These are phyloP conservation scores for Phoebastria nigripes DNA, from an alignment of 2,797 vertebrate species.

Conservation along the genomic window DNA sequence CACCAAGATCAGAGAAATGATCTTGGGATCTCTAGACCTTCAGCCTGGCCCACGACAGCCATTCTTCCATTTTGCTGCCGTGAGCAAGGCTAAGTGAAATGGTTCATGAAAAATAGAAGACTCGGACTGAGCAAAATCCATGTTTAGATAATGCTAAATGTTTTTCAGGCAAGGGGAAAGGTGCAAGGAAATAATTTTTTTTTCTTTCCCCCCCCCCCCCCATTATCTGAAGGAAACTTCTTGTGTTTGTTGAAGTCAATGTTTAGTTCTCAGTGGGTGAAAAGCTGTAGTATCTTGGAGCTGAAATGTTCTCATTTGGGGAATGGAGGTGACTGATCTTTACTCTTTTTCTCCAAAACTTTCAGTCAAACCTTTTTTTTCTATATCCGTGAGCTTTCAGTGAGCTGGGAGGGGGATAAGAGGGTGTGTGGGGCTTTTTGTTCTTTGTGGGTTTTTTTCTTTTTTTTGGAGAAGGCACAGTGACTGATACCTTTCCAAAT, in stretches of 20 bases:
- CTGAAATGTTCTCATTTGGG: not conserved
- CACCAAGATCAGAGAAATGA: not conserved
- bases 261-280: not conserved
- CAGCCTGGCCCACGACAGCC: not conserved
- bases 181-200: not conserved
- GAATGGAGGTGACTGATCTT: not conserved
- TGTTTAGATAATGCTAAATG: not conserved
- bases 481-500: not conserved
- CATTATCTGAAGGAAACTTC: rapidly evolving
- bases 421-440: not conserved
- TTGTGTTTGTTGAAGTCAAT: not conserved
- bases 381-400: not conserved
- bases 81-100: not conserved
- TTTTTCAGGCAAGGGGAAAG: not conserved
- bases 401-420: not conserved
- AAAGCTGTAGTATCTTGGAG: not conserved
- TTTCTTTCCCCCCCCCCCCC: not conserved
- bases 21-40: not conserved
- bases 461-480: not conserved
- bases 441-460: not conserved
- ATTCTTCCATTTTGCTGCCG: rapidly evolving
- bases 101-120: not conserved
- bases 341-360: not conserved
- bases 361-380: not conserved
- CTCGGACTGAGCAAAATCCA: not conserved